Base-by-base conservation (phyloP, 1,140 invertebrate species). In the Macrocentrus cingulum region DNA sequence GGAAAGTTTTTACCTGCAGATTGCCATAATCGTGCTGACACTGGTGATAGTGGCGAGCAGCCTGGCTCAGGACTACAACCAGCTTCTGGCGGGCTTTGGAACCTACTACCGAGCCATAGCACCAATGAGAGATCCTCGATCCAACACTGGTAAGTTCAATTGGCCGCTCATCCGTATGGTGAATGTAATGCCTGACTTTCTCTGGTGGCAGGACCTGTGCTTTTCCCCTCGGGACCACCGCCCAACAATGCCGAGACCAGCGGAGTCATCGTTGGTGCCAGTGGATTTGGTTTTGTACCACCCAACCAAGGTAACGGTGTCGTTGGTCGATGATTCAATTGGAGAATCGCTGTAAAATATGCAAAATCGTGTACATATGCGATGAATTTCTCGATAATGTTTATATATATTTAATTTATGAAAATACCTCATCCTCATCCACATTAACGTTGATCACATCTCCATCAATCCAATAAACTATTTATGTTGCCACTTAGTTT, bases 251-350 rank as follows among this genome's bases (percentile, higher is more conserved):
- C 79, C 15, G 86, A 88, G 66, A 84, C 84, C 25, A 89, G 87
- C 63, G 88, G 88, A 15, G 88, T 89, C 8, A 74, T 88, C 23
- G 82, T 85, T 4, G 88, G 88, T 44, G 88, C 87, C 37, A 89
- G 87, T 46, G 88, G 88, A 59, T 90, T 83, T 65, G 88, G 88
- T 66, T 89, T 89, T 68, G 87, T 89, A 22, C 87, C 87, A 61
- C 87, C 87, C 60, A 82, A 84, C 75, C 70, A 69, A 80, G 77
- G 77, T 80, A 79, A 80, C 71, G 65, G 50, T 18, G 50, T 58
- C 22, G 48, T 56, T 41, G 50, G 56, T 51, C 56, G 52, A 53
- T 44, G 50, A 50, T 57, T 58, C 16, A 18, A 13, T 36, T 42
- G 25, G 50, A 20, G 42, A 36, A 54, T 36, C 36, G 37, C 25